phyloP scores from a whole-genome alignment of 2,888 invertebrate genomes.

The Argyresthia albistria region DNA sequence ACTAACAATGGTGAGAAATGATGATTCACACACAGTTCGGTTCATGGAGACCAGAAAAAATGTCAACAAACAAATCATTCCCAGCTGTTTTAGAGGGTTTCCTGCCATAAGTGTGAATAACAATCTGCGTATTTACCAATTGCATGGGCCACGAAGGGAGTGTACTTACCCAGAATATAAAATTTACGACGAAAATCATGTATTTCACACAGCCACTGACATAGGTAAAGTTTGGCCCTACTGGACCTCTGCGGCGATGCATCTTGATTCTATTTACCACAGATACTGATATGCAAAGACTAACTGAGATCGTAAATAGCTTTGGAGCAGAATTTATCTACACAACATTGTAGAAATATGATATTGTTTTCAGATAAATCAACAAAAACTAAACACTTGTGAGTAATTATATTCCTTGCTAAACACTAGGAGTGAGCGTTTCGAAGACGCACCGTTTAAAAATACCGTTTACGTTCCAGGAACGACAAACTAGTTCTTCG shows the following conservation, averaged over 20 bases:
- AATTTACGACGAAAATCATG: conserved; percentile 90
- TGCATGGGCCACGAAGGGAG: background rate
- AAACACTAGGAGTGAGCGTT: too few species aligned
- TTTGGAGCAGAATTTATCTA: background rate
- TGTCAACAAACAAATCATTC: background rate
- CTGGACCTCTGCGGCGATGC: conserved; percentile 74
- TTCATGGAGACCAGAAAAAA: background rate
- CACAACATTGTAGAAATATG: background rate
- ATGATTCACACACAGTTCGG: background rate
- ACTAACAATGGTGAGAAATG: background rate
- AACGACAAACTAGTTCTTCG: too few species aligned
- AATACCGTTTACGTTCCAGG: too few species aligned
- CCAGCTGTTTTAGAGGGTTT: background rate
- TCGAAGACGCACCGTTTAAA: too few species aligned
- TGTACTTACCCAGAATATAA: conserved; percentile 88
- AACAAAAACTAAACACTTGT: too few species aligned
- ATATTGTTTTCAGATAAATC: background rate
- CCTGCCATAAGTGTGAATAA: background rate
- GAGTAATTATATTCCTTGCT: too few species aligned
- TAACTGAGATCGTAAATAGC: too few species aligned
- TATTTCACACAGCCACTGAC: conserved; percentile 92
- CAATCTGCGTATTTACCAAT: background rate
- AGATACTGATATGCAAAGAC: conserved; percentile 11
- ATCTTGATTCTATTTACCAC: conserved; percentile 31
- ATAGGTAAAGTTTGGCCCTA: conserved; percentile 77